Percentiles rank a stretch among this genome's conserved stretches.
These are phyloP conservation scores for Argynnis bischoffii DNA, from an alignment of 2,888 invertebrate genomes.

Conservation along the genomic window DNA sequence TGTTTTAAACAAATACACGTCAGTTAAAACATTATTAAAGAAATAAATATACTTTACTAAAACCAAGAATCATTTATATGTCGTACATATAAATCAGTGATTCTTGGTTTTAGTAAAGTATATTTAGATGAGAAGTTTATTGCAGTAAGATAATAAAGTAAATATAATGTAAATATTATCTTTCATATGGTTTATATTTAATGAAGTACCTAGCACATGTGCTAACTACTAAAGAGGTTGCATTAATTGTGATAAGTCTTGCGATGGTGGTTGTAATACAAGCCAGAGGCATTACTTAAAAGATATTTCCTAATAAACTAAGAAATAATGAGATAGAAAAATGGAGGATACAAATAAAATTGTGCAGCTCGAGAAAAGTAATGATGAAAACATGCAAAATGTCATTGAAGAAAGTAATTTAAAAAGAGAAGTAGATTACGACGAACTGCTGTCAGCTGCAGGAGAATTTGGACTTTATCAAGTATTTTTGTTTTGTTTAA, in stretches of 20 bases:
- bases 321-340: not conserved
- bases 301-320: constrained; percentile 6
- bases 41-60: too few species aligned
- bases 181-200: constrained; percentile 2
- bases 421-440: constrained; percentile 51
- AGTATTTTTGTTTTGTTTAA: constrained; percentile 53
- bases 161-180: constrained; percentile 4
- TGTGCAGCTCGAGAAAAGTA: not conserved
- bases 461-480: constrained; percentile 65
- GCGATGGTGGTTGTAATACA: constrained; percentile 9
- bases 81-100: too few species aligned
- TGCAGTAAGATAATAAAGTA: too few species aligned
- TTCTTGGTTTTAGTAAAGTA: too few species aligned
- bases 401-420: constrained; percentile 16
- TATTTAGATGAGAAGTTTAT: too few species aligned
- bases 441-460: constrained; percentile 56
- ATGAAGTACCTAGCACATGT: not conserved
- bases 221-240: not conserved
- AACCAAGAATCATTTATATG: too few species aligned
- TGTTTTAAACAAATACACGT: too few species aligned
- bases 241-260: constrained; percentile 5
- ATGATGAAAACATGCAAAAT: not conserved
- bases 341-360: constrained; percentile 6
- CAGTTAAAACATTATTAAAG: too few species aligned
- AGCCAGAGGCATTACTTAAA: not conserved